Base-by-base conservation (phyloP, 2,888 invertebrate species). In the Cryptocheilus praepositus region DNA sequence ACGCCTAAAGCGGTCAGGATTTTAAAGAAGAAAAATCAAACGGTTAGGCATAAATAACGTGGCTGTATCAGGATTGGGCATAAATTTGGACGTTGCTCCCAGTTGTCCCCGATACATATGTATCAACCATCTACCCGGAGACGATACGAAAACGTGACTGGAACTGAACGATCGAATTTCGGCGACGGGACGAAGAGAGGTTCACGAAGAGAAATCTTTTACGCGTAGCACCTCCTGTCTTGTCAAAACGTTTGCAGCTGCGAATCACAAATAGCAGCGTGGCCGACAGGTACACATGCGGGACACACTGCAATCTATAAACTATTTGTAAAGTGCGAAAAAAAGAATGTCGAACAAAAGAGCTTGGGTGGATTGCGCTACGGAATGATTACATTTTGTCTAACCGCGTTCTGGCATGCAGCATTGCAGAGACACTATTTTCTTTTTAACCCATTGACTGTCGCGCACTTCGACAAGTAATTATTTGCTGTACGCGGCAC, bases 141-240 rank as follows among this genome's bases (percentile, higher is more conserved):
- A 45, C 21, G 63, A 71, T 67, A 72, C 61, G 62, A 62, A 69
- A 74, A 70, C 76, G 71, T 76, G 74, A 76, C 76, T 70, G 62
- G 68, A 68, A 64, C 60, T 55, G 43, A 46, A 43, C 43, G 54
- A 58, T 59, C 43, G 21, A 46, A 7, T 45, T 16, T 45, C 45
- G 18, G 52, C 61, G 53, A 61, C 53, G 61, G 62, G 46, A 64
- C n/a, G 61, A 45, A 13, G 25, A n/a, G 22, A 52, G 25, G 21
- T 44, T 25, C 22, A 19, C 52, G 44, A 43, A 43, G 45, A 45
- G 45, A 45, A 2, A 45, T 45, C 16, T 45, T 15, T 25, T 45
- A 45, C 16, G 4, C 45, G 3, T 3, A 45, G 8, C 3, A n/a
- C 8, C 45, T 15, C 8, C 15, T 45, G 25, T 45, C 45, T 7